Conservation (phyloP, 2,113 vertebrate species). For the Plectropomus leopardus region DNA sequence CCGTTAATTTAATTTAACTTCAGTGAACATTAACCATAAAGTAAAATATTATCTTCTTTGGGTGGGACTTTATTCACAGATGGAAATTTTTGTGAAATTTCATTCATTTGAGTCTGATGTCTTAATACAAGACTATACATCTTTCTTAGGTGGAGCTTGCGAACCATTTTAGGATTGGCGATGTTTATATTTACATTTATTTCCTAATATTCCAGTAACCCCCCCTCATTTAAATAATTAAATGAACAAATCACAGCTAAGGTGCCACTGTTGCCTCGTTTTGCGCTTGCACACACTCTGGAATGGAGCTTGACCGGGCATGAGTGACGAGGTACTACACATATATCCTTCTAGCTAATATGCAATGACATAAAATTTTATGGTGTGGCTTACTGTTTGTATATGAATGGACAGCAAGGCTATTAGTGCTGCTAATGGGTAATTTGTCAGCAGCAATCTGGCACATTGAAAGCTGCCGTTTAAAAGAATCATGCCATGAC, state of each 20-base stretch:
- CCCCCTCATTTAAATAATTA: not conserved
- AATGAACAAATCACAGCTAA: not conserved
- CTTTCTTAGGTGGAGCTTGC: not conserved
- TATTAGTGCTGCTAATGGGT: constrained; percentile 41
- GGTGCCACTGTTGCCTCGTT: not conserved
- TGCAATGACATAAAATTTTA: constrained; percentile 48
- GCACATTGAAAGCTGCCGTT: constrained; percentile 22
- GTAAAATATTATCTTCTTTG: not conserved
- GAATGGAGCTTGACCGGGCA: not conserved
- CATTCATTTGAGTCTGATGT: too few species aligned
- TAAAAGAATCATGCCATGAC: constrained; percentile 1
- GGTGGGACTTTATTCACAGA: not conserved
- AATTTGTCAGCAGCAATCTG: constrained; percentile 36
- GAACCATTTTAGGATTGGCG: not conserved
- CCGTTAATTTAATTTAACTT: not conserved
- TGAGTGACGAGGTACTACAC: constrained; percentile 6
- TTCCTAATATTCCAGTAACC: not conserved
- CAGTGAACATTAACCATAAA: not conserved
- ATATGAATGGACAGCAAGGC: constrained; percentile 40
- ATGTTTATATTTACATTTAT: not conserved
- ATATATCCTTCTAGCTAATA: constrained; percentile 43
- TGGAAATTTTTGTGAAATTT: not conserved
- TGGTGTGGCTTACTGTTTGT: constrained; percentile 35
- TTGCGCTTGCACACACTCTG: not conserved
- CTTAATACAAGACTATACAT: not conserved